These are phyloP conservation scores for Blastobasis adustella DNA, from an alignment of 2,888 invertebrate genomes.

Conservation along the genomic window DNA sequence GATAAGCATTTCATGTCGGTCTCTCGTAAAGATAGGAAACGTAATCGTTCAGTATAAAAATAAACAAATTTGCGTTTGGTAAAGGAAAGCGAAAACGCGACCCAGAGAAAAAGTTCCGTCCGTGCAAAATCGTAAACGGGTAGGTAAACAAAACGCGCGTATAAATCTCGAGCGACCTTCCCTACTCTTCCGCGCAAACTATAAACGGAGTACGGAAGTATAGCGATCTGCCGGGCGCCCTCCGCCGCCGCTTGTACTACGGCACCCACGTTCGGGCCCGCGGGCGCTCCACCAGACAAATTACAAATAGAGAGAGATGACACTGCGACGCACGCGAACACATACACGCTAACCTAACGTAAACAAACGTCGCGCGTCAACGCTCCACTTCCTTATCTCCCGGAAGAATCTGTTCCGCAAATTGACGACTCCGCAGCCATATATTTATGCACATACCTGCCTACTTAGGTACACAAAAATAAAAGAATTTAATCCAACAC, in stretches of 20 bases:
- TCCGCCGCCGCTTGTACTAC: slow-evolving; percentile 1
- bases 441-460: neutral
- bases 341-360: slow-evolving; percentile 26
- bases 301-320: slow-evolving; percentile 6
- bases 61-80: neutral
- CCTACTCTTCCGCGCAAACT: slow-evolving; percentile 57
- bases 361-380: slow-evolving; percentile 30
- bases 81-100: slow-evolving; percentile 3
- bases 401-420: slow-evolving; percentile 38
- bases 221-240: slow-evolving; percentile 24
- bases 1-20: too few relatives aligned
- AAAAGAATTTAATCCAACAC: slow-evolving; percentile 3
- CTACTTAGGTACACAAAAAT: neutral
- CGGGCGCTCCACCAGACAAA: slow-evolving; percentile 19
- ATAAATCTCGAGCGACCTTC: slow-evolving; percentile 48
- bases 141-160: slow-evolving; percentile 33
- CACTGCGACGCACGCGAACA: slow-evolving; percentile 13
- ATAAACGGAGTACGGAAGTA: slow-evolving; percentile 63
- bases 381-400: slow-evolving; percentile 49
- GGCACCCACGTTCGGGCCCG: slow-evolving; percentile 17
- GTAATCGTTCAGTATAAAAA: neutral
- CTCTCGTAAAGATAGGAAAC: too few relatives aligned
- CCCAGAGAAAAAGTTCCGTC: slow-evolving; percentile 20
- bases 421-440: slow-evolving; percentile 15
- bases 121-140: slow-evolving; percentile 31